phyloP scores from a whole-genome alignment of 2,888 invertebrate genomes.

The Standfussiana lucernea region DNA sequence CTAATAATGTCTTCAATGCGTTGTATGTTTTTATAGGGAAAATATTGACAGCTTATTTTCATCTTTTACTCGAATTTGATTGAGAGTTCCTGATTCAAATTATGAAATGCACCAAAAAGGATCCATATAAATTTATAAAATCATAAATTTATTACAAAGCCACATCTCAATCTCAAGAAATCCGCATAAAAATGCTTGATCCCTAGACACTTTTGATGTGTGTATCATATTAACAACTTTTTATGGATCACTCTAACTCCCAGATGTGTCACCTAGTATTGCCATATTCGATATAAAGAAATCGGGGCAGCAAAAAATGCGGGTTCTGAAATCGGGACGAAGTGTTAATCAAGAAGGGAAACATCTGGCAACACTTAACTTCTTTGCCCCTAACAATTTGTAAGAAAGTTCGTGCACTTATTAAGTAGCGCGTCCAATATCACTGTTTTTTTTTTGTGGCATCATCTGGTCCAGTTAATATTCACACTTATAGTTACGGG shows the following conservation, averaged over 20 bases:
- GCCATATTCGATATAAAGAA: constrained; percentile 49
- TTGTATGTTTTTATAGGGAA: no score
- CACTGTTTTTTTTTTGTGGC: constrained; percentile 35
- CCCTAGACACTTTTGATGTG: no score
- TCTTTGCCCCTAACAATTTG: constrained; percentile 60
- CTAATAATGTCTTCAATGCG: no score
- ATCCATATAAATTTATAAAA: no score
- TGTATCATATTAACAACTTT: constrained; percentile 33
- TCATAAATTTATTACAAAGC: no score
- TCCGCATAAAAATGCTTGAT: no score
- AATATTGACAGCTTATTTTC: no score
- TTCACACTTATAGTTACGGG: constrained; percentile 23
- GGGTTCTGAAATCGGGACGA: constrained; percentile 52
- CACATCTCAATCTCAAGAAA: no score
- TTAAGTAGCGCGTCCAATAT: constrained; percentile 37
- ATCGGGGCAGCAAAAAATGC: constrained; percentile 48
- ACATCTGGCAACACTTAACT: constrained; percentile 65
- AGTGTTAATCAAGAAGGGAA: constrained; percentile 62
- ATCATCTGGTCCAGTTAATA: constrained; percentile 35
- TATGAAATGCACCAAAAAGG: no score
- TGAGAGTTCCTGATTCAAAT: no score
- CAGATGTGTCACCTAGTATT: constrained; percentile 35
- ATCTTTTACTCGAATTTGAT: no score
- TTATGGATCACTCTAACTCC: constrained; percentile 17
- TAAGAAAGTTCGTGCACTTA: constrained; percentile 54